Conservation (phyloP, 2,888 invertebrate species). For the Nesidiocoris tenuis region DNA sequence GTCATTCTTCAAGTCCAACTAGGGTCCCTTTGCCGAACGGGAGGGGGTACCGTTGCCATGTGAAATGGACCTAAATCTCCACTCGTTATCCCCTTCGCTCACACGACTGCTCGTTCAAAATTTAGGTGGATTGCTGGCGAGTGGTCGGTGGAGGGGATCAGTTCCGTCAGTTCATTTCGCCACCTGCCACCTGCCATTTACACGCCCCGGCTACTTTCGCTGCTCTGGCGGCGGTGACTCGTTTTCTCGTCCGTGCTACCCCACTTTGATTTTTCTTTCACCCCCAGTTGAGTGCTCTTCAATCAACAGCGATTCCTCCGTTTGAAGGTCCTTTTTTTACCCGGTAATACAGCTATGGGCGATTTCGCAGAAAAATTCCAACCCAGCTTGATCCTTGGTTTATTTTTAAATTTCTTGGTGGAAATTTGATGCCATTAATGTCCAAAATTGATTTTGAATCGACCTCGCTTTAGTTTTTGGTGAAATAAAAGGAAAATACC, state of each 20-base stretch:
- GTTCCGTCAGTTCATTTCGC: not conserved
- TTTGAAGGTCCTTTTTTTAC: not conserved
- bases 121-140: not conserved
- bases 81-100: not conserved
- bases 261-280: not conserved
- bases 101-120: constrained; percentile 1
- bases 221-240: too few species aligned
- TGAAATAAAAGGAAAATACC: too few species aligned
- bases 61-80: not conserved
- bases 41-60: not conserved
- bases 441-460: too few species aligned
- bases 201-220: not conserved
- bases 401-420: too few species aligned
- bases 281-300: not conserved
- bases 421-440: too few species aligned
- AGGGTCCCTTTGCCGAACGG: too few species aligned
- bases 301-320: not conserved
- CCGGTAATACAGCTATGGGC: too few species aligned
- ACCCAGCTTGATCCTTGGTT: too few species aligned
- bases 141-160: not conserved
- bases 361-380: too few species aligned
- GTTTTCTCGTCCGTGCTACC: not conserved
- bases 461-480: too few species aligned
- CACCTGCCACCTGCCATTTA: not conserved
- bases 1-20: too few species aligned